Percentiles rank a stretch among this genome's conserved stretches.
Evolutionary conservation across 2,113 vertebrate species (phyloP).

Genomic region (Mustela nigripes): DNA sequence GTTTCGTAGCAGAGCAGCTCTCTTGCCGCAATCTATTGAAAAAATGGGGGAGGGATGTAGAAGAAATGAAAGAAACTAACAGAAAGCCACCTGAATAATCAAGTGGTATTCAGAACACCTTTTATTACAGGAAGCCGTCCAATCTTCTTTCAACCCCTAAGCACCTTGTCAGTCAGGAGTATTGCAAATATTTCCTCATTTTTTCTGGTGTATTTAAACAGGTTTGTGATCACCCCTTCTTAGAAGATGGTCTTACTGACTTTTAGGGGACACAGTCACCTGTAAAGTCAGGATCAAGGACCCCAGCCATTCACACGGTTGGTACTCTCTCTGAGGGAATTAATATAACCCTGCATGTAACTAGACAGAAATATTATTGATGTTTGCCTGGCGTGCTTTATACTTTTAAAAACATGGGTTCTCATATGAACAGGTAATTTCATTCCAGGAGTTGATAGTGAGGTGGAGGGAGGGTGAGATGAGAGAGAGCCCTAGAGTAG

Average conservation of each 20-base stretch:
- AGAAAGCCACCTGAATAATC: not conserved
- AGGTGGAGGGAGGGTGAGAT: fast-evolving
- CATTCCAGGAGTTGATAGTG: not conserved
- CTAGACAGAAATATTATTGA: not conserved
- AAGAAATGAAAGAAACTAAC: not conserved
- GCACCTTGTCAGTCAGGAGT: not conserved
- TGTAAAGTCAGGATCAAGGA: not conserved
- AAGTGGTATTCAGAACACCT: not conserved
- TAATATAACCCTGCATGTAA: not conserved
- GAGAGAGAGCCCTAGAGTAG: not conserved
- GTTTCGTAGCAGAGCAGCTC: too few relatives aligned
- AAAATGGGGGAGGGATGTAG: not conserved
- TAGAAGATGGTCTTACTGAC: not conserved
- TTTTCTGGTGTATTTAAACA: not conserved
- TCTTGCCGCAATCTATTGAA: too few relatives aligned
- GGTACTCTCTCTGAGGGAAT: not conserved
- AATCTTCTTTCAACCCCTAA: not conserved
- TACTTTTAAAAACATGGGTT: not conserved
- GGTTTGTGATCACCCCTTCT: not conserved
- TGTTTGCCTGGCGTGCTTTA: not conserved
- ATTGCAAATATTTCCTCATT: not conserved
- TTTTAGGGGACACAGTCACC: not conserved
- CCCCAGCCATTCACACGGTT: not conserved
- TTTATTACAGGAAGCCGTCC: not conserved
- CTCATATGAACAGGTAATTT: not conserved